Evolutionary conservation across 2,113 vertebrate genomes (phyloP).

Genomic region (Pelodiscus sinensis): DNA sequence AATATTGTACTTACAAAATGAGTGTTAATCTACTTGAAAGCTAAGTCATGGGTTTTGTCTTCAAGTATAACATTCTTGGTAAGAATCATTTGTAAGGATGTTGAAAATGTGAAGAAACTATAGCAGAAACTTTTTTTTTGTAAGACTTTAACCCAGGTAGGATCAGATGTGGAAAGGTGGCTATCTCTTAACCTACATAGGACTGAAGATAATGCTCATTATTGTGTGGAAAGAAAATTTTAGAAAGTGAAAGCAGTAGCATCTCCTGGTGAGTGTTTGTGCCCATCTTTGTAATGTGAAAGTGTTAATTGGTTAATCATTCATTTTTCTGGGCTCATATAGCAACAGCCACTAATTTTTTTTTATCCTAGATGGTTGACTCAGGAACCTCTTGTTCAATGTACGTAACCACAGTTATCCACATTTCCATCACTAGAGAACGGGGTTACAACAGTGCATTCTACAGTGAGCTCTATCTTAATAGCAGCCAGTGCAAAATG

Average conservation of each 20-base stretch:
- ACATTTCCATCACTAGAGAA: neutral
- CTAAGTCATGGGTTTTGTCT: neutral
- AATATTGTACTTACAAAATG: neutral
- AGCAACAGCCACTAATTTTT: neutral
- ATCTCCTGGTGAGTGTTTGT: rapidly evolving
- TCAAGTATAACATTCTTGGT: neutral
- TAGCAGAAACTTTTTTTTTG: neutral
- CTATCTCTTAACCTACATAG: neutral
- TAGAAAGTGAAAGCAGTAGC: neutral
- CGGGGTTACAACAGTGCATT: neutral
- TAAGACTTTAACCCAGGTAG: neutral
- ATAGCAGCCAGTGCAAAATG: neutral
- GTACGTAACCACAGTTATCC: neutral
- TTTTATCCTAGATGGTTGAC: neutral
- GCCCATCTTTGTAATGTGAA: neutral
- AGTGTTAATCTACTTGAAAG: neutral
- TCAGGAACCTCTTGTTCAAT: neutral
- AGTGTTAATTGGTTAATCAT: neutral
- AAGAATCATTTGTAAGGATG: neutral
- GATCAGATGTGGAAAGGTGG: neutral
- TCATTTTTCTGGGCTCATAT: neutral
- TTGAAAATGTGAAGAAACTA: neutral
- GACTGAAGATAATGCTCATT: neutral
- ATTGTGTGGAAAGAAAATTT: neutral
- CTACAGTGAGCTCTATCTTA: neutral